Conservation (phyloP, 2,797 vertebrate genomes). For the Chromobotia macracanthus region DNA sequence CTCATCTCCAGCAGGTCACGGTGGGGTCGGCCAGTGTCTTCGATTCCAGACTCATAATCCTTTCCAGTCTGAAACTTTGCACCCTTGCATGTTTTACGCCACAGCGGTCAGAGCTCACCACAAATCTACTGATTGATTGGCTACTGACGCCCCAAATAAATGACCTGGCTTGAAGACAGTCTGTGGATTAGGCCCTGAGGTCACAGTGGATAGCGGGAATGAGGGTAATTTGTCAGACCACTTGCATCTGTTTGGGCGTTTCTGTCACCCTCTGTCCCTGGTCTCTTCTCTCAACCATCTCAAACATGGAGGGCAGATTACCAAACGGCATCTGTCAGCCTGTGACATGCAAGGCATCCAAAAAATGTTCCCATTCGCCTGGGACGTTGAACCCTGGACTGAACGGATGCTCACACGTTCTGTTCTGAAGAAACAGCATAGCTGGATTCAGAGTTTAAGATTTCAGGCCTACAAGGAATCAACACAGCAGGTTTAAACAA, state of each 20-base stretch:
- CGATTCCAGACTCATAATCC: conserved; percentile 77
- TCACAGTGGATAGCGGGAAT: conserved; percentile 67
- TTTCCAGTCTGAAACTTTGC: conserved; percentile 68
- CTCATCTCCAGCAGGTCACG: background rate
- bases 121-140: conserved; percentile 68
- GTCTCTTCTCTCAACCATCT: conserved; percentile 66
- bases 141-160: conserved; percentile 69
- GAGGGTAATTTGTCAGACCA: conserved; percentile 75
- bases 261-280: conserved; percentile 66
- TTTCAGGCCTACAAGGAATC: conserved; percentile 73
- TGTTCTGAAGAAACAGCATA: conserved; percentile 63
- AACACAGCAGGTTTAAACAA: conserved; percentile 76
- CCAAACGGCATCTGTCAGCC: conserved; percentile 67
- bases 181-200: conserved; percentile 58
- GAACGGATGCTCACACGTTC: background rate
- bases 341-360: conserved; percentile 44
- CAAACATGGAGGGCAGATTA: conserved; percentile 66
- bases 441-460: conserved; percentile 66
- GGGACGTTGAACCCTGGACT: background rate
- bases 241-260: conserved; percentile 55
- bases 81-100: conserved; percentile 32
- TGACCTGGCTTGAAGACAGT: conserved; percentile 53
- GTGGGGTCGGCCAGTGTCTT: conserved; percentile 33
- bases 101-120: conserved; percentile 47
- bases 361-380: background rate